These are phyloP conservation scores for Furcifer pardalis DNA, from an alignment of 2,797 vertebrate species.

Conservation along the genomic window DNA sequence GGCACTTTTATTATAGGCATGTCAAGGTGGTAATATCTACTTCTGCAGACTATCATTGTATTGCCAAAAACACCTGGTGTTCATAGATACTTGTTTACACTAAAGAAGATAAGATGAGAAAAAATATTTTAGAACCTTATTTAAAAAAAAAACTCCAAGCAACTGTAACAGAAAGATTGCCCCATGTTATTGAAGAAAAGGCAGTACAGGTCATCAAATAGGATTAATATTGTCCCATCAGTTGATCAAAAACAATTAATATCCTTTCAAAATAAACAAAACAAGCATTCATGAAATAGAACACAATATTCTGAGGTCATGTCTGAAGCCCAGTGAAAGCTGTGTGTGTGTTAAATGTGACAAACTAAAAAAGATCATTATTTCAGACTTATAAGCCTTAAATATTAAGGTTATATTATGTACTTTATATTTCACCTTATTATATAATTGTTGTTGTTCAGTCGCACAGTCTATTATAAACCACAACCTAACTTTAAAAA, in stretches of 20 bases:
- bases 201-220: conserved; percentile 20
- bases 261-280: background rate
- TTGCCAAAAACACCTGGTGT: conserved; percentile 33
- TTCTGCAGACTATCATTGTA: conserved; percentile 37
- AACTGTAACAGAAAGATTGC: conserved; percentile 19
- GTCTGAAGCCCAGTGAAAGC: background rate
- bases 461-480: too few species aligned
- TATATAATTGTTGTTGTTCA: too few species aligned
- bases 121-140: conserved; percentile 32
- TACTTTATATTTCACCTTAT: too few species aligned
- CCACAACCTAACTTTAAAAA: background rate
- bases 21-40: conserved; percentile 34
- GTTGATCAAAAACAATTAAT: background rate
- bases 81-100: conserved; percentile 39
- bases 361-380: background rate
- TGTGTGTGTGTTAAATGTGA: too few species aligned
- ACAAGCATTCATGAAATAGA: background rate
- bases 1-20: conserved; percentile 40
- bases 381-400: too few species aligned
- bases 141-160: background rate
- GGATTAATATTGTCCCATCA: conserved; percentile 17
- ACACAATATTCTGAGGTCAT: background rate
- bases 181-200: conserved; percentile 19
- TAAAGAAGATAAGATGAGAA: conserved; percentile 24
- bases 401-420: too few species aligned